These are phyloP conservation scores for Lateolabrax maculatus DNA, from an alignment of 2,797 vertebrate species.

Conservation along the genomic window DNA sequence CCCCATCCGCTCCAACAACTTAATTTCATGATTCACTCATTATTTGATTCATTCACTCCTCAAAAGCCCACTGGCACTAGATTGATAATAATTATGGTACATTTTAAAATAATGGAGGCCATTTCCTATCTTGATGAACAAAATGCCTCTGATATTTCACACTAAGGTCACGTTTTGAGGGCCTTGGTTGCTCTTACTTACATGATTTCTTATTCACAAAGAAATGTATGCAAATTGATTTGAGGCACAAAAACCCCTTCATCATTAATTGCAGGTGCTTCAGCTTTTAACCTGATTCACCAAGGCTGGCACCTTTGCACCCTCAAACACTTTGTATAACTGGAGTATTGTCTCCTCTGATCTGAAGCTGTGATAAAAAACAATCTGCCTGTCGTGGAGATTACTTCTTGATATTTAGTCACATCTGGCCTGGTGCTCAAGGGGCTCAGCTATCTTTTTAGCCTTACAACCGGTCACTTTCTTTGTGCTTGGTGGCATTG, in stretches of 20 bases:
- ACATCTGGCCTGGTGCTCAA: not conserved
- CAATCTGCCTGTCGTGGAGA: not conserved
- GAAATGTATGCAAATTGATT: not conserved
- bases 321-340: not conserved
- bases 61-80: not conserved
- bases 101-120: not conserved
- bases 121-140: not conserved
- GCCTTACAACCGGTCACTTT: not conserved
- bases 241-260: slow-evolving; percentile 6
- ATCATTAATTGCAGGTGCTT: not conserved
- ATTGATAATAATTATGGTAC: not conserved
- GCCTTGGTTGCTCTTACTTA: not conserved
- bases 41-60: not conserved
- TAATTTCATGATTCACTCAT: not conserved
- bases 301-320: not conserved
- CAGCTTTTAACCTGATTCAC: slow-evolving; percentile 12
- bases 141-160: not conserved
- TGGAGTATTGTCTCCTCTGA: not conserved
- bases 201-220: not conserved
- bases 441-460: not conserved
- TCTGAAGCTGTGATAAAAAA: not conserved
- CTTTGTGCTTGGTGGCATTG: not conserved
- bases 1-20: not conserved
- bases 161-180: not conserved
- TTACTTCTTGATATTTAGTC: not conserved